Evolutionary conservation across 2,797 vertebrate genomes (phyloP).

Genomic region (Fundulus diaphanus): DNA sequence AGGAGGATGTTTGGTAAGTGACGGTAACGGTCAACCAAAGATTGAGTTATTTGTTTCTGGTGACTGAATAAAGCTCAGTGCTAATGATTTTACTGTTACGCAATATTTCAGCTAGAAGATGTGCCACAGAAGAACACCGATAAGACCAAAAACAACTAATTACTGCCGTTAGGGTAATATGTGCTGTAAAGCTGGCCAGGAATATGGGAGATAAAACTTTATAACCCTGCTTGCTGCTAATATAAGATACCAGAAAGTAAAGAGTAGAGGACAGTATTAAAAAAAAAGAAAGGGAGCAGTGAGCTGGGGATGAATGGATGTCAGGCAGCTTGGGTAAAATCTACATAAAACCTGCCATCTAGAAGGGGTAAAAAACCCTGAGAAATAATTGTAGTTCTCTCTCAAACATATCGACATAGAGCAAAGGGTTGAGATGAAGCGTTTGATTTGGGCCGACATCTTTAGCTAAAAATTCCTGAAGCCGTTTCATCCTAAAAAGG

Average conservation of each 20-base stretch:
- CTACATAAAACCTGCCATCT: too few relatives aligned
- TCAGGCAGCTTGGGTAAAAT: not conserved
- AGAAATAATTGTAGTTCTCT: not conserved
- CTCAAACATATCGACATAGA: not conserved
- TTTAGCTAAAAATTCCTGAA: too few relatives aligned
- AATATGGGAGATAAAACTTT: not conserved
- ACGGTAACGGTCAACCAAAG: constrained; percentile 24
- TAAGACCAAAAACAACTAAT: not conserved
- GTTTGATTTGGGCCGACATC: too few relatives aligned
- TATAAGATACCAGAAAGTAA: not conserved
- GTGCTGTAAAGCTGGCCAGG: too few relatives aligned
- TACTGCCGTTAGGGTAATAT: not conserved
- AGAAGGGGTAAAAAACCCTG: not conserved
- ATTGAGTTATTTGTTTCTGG: not conserved
- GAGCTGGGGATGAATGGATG: too few relatives aligned
- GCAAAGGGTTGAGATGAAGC: not conserved
- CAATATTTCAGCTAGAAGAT: not conserved
- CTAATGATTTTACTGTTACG: not conserved
- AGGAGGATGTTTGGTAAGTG: not conserved
- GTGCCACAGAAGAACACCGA: not conserved
- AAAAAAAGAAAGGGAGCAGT: not conserved
- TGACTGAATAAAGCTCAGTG: not conserved
- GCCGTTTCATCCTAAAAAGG: too few relatives aligned
- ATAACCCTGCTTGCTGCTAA: not conserved
- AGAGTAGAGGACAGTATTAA: not conserved